A percentile compares a stretch with the other conserved stretches of the same genome.
These are phyloP conservation scores for Caenorhabditis sp. DNA, from an alignment of 2,888 invertebrate species.

Conservation along the genomic window DNA sequence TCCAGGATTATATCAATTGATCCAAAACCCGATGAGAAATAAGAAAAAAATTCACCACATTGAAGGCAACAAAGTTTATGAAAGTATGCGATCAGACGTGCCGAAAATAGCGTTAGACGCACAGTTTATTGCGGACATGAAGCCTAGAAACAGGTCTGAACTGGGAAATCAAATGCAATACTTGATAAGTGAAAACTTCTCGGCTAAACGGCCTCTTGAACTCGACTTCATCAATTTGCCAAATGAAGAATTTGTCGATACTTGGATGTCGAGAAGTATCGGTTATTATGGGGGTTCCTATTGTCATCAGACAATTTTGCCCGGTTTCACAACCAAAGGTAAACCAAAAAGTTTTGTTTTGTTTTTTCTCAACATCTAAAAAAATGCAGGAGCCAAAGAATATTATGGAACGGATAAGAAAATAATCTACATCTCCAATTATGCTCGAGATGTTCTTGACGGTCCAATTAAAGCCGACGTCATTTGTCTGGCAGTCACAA, in stretches of 20 bases:
- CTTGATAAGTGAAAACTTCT: slow-evolving; percentile 48
- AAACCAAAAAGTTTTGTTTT: not conserved
- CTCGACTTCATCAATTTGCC: slow-evolving; percentile 44
- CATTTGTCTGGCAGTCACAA: slow-evolving; percentile 48
- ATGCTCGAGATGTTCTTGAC: slow-evolving; percentile 55
- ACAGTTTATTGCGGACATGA: slow-evolving; percentile 24
- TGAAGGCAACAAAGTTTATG: slow-evolving; percentile 25
- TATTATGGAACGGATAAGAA: slow-evolving; percentile 19
- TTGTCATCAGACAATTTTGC: slow-evolving; percentile 28
- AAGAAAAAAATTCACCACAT: slow-evolving; percentile 39
- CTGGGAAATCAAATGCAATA: slow-evolving; percentile 53
- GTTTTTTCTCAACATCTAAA: not conserved
- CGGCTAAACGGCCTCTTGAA: slow-evolving; percentile 29
- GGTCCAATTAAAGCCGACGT: slow-evolving; percentile 60
- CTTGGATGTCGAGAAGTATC: slow-evolving; percentile 34
- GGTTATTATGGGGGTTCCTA: slow-evolving; percentile 30
- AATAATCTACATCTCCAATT: slow-evolving; percentile 47
- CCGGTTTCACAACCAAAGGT: slow-evolving; percentile 32
- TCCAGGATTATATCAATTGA: slow-evolving; percentile 47
- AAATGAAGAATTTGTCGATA: slow-evolving; percentile 22
- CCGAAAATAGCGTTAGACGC: slow-evolving; percentile 48
- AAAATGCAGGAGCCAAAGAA: slow-evolving; percentile 18
- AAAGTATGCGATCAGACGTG: slow-evolving; percentile 22
- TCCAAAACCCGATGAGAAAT: slow-evolving; percentile 47
- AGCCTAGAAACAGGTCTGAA: slow-evolving; percentile 11